These are phyloP conservation scores for Chaenogobius annularis DNA, from an alignment of 2,113 vertebrate genomes.

Conservation along the genomic window DNA sequence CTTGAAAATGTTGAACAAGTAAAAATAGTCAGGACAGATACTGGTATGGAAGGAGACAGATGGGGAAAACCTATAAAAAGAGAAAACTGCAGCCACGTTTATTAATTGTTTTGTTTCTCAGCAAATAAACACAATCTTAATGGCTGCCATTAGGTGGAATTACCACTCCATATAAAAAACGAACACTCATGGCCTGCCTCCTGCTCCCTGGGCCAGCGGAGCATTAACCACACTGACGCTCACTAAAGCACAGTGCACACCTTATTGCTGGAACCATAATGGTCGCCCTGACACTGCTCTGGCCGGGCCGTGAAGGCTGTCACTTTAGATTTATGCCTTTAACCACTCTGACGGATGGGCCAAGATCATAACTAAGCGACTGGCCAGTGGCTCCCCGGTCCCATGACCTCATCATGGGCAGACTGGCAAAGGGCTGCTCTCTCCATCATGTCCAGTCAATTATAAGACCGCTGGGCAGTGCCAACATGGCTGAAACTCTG, in stretches of 20 bases:
- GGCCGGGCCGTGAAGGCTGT: constrained; percentile 39
- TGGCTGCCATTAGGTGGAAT: constrained; percentile 43
- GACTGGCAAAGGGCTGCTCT: constrained; percentile 53
- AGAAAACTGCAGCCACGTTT: constrained; percentile 40
- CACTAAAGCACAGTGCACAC: constrained; percentile 24
- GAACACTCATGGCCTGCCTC: constrained; percentile 1
- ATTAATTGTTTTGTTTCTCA: constrained; percentile 46
- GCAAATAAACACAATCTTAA: constrained; percentile 56
- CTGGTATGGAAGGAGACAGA: constrained; percentile 42
- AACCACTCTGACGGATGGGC: constrained; percentile 62
- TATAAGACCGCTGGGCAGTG: constrained; percentile 32
- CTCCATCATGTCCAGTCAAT: constrained; percentile 58
- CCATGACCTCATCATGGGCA: constrained; percentile 67
- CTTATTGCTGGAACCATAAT: constrained; percentile 21
- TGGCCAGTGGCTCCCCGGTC: constrained; percentile 49
- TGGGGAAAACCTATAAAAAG: constrained; percentile 42
- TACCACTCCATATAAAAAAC: constrained; percentile 36
- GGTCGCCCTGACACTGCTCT: constrained; percentile 13
- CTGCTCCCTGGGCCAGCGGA: constrained; percentile 11
- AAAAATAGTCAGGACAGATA: constrained; percentile 12
- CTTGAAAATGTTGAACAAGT: not conserved
- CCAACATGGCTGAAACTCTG: constrained; percentile 35
- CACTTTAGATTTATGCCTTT: constrained; percentile 61
- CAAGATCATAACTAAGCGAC: constrained; percentile 62
- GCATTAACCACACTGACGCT: constrained; percentile 25